phyloP scores from a whole-genome alignment of 2,797 vertebrate genomes.

The Lepilemur septentrionalis region DNA sequence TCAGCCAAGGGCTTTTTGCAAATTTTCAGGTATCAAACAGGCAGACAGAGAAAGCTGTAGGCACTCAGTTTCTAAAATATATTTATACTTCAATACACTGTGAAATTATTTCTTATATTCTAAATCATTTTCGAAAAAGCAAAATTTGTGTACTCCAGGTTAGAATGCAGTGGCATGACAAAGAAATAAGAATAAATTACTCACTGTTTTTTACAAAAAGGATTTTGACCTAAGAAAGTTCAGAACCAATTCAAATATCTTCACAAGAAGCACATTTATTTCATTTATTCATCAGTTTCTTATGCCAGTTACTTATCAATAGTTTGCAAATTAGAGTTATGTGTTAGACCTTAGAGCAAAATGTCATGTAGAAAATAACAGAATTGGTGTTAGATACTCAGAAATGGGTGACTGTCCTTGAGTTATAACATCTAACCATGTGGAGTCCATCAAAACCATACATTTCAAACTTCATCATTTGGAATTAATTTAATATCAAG shows the following conservation, averaged over 20 bases:
- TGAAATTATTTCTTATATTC: background rate
- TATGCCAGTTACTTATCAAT: background rate
- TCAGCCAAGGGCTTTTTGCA: constrained; percentile 61
- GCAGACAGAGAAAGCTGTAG: background rate
- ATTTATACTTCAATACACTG: background rate
- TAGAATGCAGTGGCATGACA: background rate
- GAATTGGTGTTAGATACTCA: background rate
- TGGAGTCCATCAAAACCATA: background rate
- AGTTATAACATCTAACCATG: background rate
- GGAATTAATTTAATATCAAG: background rate
- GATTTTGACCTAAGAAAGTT: background rate
- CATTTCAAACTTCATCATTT: background rate
- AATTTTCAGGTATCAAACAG: constrained; percentile 55
- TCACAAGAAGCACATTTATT: background rate
- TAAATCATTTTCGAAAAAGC: background rate
- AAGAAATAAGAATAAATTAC: background rate
- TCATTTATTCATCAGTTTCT: background rate
- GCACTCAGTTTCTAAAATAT: constrained; percentile 1
- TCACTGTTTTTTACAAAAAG: background rate
- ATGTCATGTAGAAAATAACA: background rate
- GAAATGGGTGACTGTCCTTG: background rate
- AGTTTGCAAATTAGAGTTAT: background rate
- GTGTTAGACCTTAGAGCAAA: constrained; percentile 1
- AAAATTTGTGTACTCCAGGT: background rate
- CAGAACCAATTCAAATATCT: background rate